Evolutionary conservation across 2,113 vertebrate species (phyloP).

Genomic region (Pollachius pollachius): DNA sequence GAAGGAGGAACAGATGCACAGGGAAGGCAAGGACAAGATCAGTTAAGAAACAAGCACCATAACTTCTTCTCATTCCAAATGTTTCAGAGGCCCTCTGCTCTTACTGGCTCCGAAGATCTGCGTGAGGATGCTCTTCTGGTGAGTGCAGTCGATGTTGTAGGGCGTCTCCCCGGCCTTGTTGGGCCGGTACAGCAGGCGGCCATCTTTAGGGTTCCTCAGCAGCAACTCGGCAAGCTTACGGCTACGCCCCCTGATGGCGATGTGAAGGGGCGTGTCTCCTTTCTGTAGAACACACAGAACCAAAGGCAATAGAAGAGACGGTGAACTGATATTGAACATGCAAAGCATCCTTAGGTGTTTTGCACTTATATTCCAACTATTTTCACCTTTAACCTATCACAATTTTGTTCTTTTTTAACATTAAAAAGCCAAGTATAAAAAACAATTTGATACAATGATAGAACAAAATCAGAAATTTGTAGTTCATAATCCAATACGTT

Average conservation of each 20-base stretch:
- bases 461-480: too few species aligned
- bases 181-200: slow-evolving; percentile 91
- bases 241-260: slow-evolving; percentile 94
- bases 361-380: too few species aligned
- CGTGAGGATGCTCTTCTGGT: slow-evolving; percentile 98
- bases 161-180: slow-evolving; percentile 97
- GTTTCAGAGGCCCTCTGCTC: slow-evolving; percentile 29
- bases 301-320: not conserved
- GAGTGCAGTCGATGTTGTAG: slow-evolving; percentile 98
- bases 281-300: slow-evolving; percentile 73
- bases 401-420: too few species aligned
- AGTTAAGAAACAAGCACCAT: not conserved
- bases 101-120: slow-evolving; percentile 98
- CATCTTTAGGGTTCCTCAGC: slow-evolving; percentile 95
- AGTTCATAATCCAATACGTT: too few species aligned
- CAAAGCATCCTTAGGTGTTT: too few species aligned
- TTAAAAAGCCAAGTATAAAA: too few species aligned
- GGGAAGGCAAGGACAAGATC: not conserved
- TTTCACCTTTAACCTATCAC: too few species aligned
- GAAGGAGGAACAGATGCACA: too few species aligned
- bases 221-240: slow-evolving; percentile 94
- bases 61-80: too few species aligned
- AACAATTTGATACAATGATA: too few species aligned
- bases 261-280: slow-evolving; percentile 94
- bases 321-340: not conserved